phyloP scores from a whole-genome alignment of 2,113 vertebrate species.

The Silurus asotus region DNA sequence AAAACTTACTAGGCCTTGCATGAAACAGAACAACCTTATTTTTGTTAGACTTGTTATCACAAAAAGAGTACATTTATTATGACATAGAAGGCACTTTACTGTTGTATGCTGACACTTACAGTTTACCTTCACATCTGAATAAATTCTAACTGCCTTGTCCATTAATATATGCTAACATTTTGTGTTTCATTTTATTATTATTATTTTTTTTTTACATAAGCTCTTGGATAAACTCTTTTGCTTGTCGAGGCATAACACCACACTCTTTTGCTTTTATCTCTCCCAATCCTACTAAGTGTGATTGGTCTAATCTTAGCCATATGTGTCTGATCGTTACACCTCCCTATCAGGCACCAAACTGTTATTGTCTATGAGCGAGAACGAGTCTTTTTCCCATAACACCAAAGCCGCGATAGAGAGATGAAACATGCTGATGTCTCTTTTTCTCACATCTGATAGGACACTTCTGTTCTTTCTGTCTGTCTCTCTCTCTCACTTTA shows the following conservation, averaged over 20 bases:
- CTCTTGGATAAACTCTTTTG: not conserved
- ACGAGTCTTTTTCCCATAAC: constrained; percentile 73
- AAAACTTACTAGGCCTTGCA: not conserved
- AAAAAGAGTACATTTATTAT: not conserved
- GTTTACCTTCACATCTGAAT: not conserved
- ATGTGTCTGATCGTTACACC: constrained; percentile 59
- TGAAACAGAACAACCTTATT: not conserved
- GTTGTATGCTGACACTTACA: not conserved
- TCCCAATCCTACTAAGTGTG: constrained; percentile 14
- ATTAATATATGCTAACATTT: not conserved
- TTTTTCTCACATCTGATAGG: constrained; percentile 43
- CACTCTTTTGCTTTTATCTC: not conserved
- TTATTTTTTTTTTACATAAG: not conserved
- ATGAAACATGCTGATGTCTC: constrained; percentile 68
- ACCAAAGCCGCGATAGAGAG: constrained; percentile 52
- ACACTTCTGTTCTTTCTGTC: constrained; percentile 31
- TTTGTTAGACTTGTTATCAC: not conserved
- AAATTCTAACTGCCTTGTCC: not conserved
- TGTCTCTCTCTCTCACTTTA: not conserved
- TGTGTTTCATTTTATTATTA: not conserved
- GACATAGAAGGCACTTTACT: not conserved
- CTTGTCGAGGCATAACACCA: constrained; percentile 18
- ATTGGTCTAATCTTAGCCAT: constrained; percentile 56
- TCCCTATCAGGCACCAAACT: constrained; percentile 63
- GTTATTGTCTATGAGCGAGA: constrained; percentile 69